Percentiles rank a stretch among this genome's conserved stretches.
phyloP scores from a whole-genome alignment of 2,888 invertebrate species.

The Tenthredo amoena region DNA sequence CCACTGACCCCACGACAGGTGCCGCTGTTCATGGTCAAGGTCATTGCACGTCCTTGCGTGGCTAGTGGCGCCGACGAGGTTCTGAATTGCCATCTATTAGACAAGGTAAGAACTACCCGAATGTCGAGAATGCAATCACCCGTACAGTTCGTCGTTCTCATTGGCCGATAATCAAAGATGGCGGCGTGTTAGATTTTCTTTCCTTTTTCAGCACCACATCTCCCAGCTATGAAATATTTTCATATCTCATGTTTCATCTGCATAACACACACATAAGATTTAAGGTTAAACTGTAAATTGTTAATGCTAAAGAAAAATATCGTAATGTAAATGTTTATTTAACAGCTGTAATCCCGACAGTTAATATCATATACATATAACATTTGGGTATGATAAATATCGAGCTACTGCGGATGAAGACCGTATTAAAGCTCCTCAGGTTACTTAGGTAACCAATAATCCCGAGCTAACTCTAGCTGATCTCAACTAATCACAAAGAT shows the following conservation, averaged over 20 bases:
- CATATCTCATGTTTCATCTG: not conserved
- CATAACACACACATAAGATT: not conserved
- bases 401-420: constrained; percentile 26
- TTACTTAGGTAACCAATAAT: constrained; percentile 51
- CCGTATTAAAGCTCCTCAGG: constrained; percentile 17
- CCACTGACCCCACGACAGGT: not conserved
- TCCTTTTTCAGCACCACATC: not conserved
- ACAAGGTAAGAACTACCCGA: not conserved
- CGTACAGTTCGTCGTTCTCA: not conserved
- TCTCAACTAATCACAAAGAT: not conserved
- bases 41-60: not conserved
- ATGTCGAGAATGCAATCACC: not conserved
- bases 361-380: constrained; percentile 10
- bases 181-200: not conserved
- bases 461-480: not conserved
- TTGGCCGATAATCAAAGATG: not conserved
- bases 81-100: not conserved
- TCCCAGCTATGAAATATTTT: not conserved
- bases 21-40: not conserved
- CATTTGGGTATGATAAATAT: constrained; percentile 45
- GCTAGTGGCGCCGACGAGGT: not conserved
- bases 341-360: constrained; percentile 15
- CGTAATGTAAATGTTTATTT: constrained; percentile 48
- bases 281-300: constrained; percentile 28
- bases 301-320: constrained; percentile 7